Conservation (phyloP, 1,140 invertebrate genomes). For the Drosophila sturtevanti region DNA sequence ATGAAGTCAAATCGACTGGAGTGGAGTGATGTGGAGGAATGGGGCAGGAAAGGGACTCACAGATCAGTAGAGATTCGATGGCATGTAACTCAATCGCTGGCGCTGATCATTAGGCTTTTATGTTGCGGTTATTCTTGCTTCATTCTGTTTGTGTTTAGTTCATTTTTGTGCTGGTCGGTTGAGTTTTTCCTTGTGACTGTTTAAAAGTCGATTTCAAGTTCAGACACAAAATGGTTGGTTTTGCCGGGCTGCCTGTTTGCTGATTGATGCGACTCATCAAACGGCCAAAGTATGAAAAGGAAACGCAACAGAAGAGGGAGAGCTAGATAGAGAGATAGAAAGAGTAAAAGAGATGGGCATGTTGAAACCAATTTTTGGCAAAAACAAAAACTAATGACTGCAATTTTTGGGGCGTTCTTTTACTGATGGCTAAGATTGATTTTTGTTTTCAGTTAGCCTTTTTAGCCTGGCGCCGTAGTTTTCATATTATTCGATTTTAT, state of each 20-base stretch:
- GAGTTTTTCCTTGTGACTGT: constrained; percentile 45
- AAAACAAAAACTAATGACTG: constrained; percentile 70
- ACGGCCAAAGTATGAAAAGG: constrained; percentile 8
- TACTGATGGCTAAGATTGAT: constrained; percentile 59
- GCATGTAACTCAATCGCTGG: constrained; percentile 77
- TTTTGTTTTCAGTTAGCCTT: constrained; percentile 41
- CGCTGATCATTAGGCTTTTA: constrained; percentile 78
- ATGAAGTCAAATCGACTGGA: not conserved
- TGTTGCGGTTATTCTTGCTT: constrained; percentile 60
- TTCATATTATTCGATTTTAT: constrained; percentile 25
- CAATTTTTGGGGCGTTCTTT: constrained; percentile 67
- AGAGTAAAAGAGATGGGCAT: not conserved
- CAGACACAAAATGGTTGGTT: constrained; percentile 65
- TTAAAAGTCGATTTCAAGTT: constrained; percentile 76
- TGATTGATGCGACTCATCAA: constrained; percentile 75
- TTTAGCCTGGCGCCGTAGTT: constrained; percentile 42
- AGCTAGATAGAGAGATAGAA: too few species aligned
- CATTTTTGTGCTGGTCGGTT: not conserved
- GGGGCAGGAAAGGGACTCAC: constrained; percentile 9
- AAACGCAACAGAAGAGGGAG: too few species aligned
- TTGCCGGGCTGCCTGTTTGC: constrained; percentile 22
- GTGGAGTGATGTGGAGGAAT: not conserved
- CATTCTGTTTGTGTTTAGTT: not conserved
- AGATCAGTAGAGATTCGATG: constrained; percentile 67
- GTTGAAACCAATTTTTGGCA: constrained; percentile 8